Percentiles rank a stretch among this genome's conserved stretches.
Evolutionary conservation across 2,113 vertebrate genomes (phyloP).

Genomic region (Hoplias malabaricus): DNA sequence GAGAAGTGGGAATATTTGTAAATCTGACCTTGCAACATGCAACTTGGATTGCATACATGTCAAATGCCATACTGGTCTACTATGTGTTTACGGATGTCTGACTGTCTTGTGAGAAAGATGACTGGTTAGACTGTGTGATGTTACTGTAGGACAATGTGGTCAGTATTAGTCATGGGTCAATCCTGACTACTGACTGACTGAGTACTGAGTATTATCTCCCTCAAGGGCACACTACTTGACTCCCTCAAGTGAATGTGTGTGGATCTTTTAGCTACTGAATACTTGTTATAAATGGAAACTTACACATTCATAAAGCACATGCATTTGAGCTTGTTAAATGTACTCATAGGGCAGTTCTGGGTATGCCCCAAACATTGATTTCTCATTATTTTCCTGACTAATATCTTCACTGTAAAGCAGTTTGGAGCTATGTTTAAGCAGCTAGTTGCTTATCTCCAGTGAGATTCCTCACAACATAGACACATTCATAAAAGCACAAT

Average conservation of each 20-base stretch:
- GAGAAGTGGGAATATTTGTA: not conserved
- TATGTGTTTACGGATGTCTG: not conserved
- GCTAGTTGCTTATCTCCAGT: not conserved
- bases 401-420: not conserved
- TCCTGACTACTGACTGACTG: no score
- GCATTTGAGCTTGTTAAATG: no score
- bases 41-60: not conserved
- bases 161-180: constrained; percentile 23
- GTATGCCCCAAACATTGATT: no score
- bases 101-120: not conserved
- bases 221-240: no score
- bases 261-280: no score
- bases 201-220: no score
- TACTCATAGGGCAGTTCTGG: not conserved
- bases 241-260: no score
- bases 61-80: not conserved
- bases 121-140: constrained; percentile 2
- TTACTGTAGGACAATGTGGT: constrained; percentile 18
- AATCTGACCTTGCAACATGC: not conserved
- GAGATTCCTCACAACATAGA: not conserved
- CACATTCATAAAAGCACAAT: not conserved
- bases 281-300: no score
- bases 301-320: no score
- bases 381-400: not conserved
- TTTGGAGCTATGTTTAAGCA: not conserved